These are phyloP conservation scores for Cantharis nigra DNA, from an alignment of 2,888 invertebrate species.

Conservation along the genomic window DNA sequence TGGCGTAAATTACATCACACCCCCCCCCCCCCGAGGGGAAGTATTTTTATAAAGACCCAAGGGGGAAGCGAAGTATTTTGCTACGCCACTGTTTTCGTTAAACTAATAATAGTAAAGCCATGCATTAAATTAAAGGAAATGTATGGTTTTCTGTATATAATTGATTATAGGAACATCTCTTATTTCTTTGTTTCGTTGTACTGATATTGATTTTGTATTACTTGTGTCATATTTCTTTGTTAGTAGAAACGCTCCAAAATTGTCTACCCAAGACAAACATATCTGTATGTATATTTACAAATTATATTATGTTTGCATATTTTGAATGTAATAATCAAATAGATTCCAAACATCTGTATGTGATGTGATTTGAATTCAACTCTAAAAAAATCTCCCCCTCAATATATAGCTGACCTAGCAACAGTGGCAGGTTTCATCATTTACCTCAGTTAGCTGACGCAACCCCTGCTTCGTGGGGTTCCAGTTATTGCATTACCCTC, in stretches of 20 bases:
- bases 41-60: too few species aligned
- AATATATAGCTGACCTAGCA: constrained; percentile 26
- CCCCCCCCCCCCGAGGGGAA: too few species aligned
- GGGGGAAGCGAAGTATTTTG: too few species aligned
- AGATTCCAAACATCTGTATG: background rate
- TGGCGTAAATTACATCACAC: too few species aligned
- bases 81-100: too few species aligned
- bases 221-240: background rate
- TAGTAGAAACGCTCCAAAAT: background rate
- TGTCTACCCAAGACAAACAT: background rate
- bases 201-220: background rate
- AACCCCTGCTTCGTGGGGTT: constrained; percentile 26
- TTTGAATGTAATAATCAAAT: background rate
- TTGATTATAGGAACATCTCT: background rate
- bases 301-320: background rate
- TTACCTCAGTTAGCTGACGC: constrained; percentile 28
- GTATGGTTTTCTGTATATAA: background rate
- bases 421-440: constrained; percentile 30
- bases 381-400: constrained; percentile 23
- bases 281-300: background rate
- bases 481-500: constrained; percentile 20
- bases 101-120: background rate
- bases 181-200: background rate
- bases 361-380: constrained; percentile 14
- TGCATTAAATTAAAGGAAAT: background rate